phyloP scores from a whole-genome alignment of 2,888 invertebrate genomes.

The Nemoura dubitans region DNA sequence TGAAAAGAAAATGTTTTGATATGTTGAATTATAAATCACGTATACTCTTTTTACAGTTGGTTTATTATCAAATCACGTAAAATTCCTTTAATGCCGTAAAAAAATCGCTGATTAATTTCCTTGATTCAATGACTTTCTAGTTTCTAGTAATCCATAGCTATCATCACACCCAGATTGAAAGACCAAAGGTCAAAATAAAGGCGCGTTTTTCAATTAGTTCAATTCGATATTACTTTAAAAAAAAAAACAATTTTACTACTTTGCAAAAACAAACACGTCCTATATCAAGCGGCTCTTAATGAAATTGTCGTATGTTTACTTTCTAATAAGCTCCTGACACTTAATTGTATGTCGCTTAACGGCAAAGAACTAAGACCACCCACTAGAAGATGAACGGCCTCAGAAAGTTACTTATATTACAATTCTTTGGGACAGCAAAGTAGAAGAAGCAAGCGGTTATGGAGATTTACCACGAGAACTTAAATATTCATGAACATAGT shows the following conservation, averaged over 20 bases:
- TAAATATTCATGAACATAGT: conserved; percentile 14
- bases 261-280: conserved; percentile 13
- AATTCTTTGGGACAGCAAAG: not conserved
- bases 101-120: not conserved
- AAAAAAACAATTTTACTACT: not conserved
- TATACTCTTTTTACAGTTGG: no score
- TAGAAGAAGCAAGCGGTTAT: not conserved
- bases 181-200: not conserved
- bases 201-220: not conserved
- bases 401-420: not conserved
- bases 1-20: not conserved
- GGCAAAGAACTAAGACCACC: not conserved
- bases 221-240: not conserved
- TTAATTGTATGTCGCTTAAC: not conserved
- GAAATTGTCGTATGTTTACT: conserved; percentile 8
- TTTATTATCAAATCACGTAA: no score
- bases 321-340: conserved; percentile 28
- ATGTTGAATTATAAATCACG: no score
- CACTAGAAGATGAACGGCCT: not conserved
- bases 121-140: not conserved
- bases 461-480: not conserved
- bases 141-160: no score
- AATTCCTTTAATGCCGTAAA: no score
- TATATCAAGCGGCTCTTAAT: not conserved
- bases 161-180: not conserved